Conservation (phyloP, 2,888 invertebrate species). For the Tortrix viridana region DNA sequence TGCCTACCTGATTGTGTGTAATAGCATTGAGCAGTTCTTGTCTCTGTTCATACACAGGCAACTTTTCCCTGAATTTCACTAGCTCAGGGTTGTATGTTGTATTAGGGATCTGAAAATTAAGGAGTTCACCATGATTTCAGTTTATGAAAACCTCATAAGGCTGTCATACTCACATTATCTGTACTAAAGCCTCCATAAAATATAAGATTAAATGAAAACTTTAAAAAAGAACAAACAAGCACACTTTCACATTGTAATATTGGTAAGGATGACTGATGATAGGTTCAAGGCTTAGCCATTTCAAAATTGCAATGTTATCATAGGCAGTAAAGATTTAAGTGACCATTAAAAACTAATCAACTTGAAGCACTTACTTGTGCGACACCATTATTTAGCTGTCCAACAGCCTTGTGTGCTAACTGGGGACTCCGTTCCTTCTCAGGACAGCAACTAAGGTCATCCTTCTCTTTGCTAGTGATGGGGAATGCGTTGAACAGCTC, state of each 20-base stretch:
- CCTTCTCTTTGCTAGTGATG: constrained; percentile 87
- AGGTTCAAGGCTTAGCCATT: no score
- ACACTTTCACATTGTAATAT: no score
- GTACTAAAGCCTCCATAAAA: no score
- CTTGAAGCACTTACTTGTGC: constrained; percentile 76
- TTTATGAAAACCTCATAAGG: no score
- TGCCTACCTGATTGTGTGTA: constrained; percentile 84
- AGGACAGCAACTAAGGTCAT: constrained; percentile 87
- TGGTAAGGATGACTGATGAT: no score
- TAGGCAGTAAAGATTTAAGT: no score
- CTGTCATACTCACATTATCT: no score
- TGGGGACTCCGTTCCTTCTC: constrained; percentile 86
- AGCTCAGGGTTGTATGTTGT: constrained; percentile 82
- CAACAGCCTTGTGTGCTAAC: constrained; percentile 84
- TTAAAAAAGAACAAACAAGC: no score
- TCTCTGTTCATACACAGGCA: constrained; percentile 88
- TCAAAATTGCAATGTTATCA: no score
- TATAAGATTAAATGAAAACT: no score
- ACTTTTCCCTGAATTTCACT: constrained; percentile 83
- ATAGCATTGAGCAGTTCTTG: constrained; percentile 88
- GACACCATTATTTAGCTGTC: constrained; percentile 87
- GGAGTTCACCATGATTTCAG: no score
- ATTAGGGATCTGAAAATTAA: constrained; percentile 67
- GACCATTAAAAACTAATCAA: no score
- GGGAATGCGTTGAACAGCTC: constrained; percentile 87